Evolutionary conservation across 2,113 vertebrate species (phyloP), one percentile per base, ranked within the genome.

Genomic region (Cebidichthys violaceus): DNA sequence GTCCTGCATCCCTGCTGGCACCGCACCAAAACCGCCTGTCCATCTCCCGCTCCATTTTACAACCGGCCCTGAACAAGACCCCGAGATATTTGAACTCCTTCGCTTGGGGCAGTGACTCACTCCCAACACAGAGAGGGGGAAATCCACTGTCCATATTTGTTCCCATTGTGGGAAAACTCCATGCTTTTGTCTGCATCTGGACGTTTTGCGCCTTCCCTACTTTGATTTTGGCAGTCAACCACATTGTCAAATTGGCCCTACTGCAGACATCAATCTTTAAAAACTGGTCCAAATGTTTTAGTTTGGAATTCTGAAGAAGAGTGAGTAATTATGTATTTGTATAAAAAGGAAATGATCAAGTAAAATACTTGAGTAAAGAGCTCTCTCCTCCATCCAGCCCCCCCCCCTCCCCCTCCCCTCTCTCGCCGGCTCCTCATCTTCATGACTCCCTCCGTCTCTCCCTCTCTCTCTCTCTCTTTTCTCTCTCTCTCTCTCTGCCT

Each of bases 361-460:
- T 75, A 59, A 33, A 24, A 15, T 24, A 57, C 37, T 57, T 57
- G 54, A 57, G 54, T 57, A 14, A 27, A 27, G 54, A 24, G 13
- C 54, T 14, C 54, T 14, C 54, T 69, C 64, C 27, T 37, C 41
- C 1, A 35, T 66, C 17, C 37, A 13, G 0, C 70, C 33, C 33
- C 3, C 59, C 20, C 11, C 2, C 15, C 7, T 24, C 41, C 13
- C 41, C 61, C 73, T 27, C 15, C 61, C 13, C 27, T 57, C 5
- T 69, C 55, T 55, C 24, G 71, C 71, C 39, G 59, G 55, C 86
- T 85, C 69, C 67, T 75, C 68, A 54, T 82, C 52, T 74, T 66
- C 60, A 57, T 65, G 37, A 24, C 75, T n/a, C 60, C n/a, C 33
- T 11, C 45, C 45, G 8, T 69, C 69, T 31, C 20, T 60, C 65